Base-by-base conservation (phyloP, 2,113 vertebrate species). In the Tychaedon coryphoeus region DNA sequence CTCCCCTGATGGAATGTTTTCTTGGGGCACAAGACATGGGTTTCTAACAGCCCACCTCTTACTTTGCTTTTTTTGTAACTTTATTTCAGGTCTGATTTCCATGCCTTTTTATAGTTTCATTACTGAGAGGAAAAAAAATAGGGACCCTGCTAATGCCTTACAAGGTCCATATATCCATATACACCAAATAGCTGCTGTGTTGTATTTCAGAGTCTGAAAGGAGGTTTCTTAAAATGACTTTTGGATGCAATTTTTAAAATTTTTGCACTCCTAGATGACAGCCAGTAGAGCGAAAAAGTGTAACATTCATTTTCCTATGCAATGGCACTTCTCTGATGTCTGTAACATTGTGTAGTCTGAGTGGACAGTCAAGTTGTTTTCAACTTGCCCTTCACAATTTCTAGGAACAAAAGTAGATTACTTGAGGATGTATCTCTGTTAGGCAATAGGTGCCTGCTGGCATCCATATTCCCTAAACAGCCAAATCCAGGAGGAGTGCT, bases 401-500 rank as follows among this genome's bases (percentile, higher is more conserved):
- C n/a, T 77, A 34, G 54, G 25, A 80, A 42, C 31, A 73, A 13
- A 42, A 89, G 12, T 6, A 33, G 33, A 17, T 64, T 69, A 26
- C 33, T 15, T 66, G 43, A 43, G 40, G 31, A 10, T 65, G 3
- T 28, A 12, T 36, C 26, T 73, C n/a, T 58, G 10, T 51, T 45
- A 80, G 69, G 40, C 45, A 77, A 0, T 34, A 47, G 18, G 23
- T 60, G 20, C 0, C 0, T 88, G 33, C 34, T 80, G 38, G 57
- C 22, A 57, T 74, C 36, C 8, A 4, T 36, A n/a, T 58, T 26
- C 14, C 9, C 36, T 50, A 2, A 19, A 23, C 2, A 23, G 36
- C 33, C 34, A 47, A 74, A 54, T 4, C 0, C 2, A 19, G 45
- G 33, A 38, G 0, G 0, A 54, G 25, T 86, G 36, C 26, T 65